These are phyloP conservation scores for Euura saliciscinereae DNA, from an alignment of 1,140 invertebrate species.

Conservation along the genomic window DNA sequence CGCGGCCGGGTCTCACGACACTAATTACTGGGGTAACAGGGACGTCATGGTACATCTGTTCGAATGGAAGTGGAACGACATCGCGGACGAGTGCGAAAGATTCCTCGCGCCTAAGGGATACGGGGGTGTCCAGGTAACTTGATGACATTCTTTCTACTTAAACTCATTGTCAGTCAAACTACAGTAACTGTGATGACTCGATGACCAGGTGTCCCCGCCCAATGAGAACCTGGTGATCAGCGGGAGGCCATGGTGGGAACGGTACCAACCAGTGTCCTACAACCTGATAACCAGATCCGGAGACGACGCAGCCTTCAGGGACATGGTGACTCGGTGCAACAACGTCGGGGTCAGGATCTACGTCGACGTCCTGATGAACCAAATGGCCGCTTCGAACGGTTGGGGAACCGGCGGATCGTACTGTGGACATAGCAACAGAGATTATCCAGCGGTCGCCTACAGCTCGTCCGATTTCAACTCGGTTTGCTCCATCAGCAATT, in stretches of 20 bases:
- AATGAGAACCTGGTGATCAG: slow-evolving; percentile 65
- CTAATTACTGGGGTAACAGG: slow-evolving; percentile 32
- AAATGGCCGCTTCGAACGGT: slow-evolving; percentile 73
- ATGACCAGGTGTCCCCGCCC: slow-evolving; percentile 60
- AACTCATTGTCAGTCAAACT: too few species aligned
- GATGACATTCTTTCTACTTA: not conserved
- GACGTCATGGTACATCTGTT: slow-evolving; percentile 64
- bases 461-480: slow-evolving; percentile 63
- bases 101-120: slow-evolving; percentile 69
- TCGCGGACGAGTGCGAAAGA: slow-evolving; percentile 70
- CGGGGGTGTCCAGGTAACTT: slow-evolving; percentile 5
- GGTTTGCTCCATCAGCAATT: slow-evolving; percentile 57
- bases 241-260: slow-evolving; percentile 73
- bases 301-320: slow-evolving; percentile 67
- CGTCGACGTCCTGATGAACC: slow-evolving; percentile 83
- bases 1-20: slow-evolving; percentile 24
- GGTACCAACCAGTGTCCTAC: slow-evolving; percentile 88
- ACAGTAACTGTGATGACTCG: too few species aligned
- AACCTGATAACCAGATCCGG: slow-evolving; percentile 77
- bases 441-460: slow-evolving; percentile 65
- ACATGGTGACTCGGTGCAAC: slow-evolving; percentile 76
- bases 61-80: slow-evolving; percentile 72
- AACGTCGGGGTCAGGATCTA: slow-evolving; percentile 78
- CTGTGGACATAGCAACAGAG: slow-evolving; percentile 56
- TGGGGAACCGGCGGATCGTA: slow-evolving; percentile 65